Evolutionary conservation across 2,113 vertebrate species (phyloP).

Genomic region (Meriones unguiculatus): DNA sequence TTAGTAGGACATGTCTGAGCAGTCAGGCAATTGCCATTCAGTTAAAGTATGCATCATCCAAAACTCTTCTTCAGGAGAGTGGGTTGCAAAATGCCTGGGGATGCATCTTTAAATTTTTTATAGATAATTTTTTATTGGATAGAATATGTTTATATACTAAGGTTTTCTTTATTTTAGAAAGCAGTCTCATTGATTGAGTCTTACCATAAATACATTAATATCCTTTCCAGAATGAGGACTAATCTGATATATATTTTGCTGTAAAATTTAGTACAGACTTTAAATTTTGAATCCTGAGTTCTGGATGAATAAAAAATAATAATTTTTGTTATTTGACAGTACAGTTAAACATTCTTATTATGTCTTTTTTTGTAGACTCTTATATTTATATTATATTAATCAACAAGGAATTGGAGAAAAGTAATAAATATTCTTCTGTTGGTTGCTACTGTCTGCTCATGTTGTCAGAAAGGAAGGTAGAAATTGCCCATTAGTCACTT

Average conservation of each 20-base stretch:
- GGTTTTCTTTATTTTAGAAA: constrained; percentile 26
- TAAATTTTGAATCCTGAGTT: background rate
- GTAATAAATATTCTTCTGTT: background rate
- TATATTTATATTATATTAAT: background rate
- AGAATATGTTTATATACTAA: background rate
- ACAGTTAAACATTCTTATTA: background rate
- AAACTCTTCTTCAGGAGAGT: background rate
- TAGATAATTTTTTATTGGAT: background rate
- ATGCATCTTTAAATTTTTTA: background rate
- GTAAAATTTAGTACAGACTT: background rate
- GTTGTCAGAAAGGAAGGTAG: background rate
- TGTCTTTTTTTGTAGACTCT: background rate
- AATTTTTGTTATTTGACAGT: background rate
- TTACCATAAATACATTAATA: background rate
- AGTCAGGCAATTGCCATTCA: background rate
- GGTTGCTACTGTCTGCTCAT: background rate
- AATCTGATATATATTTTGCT: background rate
- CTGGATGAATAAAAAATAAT: background rate
- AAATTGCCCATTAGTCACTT: background rate
- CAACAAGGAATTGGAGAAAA: background rate
- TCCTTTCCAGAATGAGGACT: background rate
- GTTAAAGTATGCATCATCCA: background rate
- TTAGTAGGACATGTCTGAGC: constrained; percentile 74
- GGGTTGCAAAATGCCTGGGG: background rate
- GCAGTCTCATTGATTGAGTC: background rate